Percentiles rank a stretch among this genome's conserved stretches.
These are phyloP conservation scores for Cryptomyrus ogoouensis DNA, from an alignment of 2,113 vertebrate species.

Conservation along the genomic window DNA sequence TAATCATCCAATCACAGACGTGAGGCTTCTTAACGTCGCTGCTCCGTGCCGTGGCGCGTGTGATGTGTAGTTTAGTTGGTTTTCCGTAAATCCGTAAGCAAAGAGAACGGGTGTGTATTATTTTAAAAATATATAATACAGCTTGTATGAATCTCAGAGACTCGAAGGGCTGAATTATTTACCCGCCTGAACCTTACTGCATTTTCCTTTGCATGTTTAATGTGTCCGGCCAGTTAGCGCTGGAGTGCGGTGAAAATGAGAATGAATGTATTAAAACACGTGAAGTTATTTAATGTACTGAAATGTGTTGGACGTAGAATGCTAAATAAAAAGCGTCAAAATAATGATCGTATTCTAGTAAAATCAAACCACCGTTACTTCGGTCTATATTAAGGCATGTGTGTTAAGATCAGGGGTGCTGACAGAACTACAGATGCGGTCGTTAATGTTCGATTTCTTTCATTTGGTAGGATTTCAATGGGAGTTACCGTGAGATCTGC, in stretches of 20 bases:
- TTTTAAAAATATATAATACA: not conserved
- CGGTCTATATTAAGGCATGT: not conserved
- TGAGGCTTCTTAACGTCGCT: not conserved
- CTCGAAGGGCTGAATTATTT: not conserved
- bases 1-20: not conserved
- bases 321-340: not conserved
- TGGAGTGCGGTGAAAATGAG: not conserved
- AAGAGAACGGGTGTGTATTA: not conserved
- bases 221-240: not conserved
- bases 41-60: not conserved
- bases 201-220: not conserved
- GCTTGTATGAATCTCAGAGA: not conserved
- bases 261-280: not conserved
- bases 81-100: not conserved
- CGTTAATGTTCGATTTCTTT: not conserved
- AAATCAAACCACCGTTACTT: not conserved
- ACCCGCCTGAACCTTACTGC: not conserved
- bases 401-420: not conserved
- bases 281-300: not conserved
- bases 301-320: not conserved
- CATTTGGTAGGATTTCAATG: not conserved
- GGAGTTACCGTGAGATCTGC: not conserved
- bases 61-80: not conserved
- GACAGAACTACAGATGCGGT: not conserved
- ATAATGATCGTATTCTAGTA: not conserved